Evolutionary conservation across 1,140 invertebrate genomes (phyloP), one percentile per base, ranked within the genome.

Genomic region (Magallana ariakensis): DNA sequence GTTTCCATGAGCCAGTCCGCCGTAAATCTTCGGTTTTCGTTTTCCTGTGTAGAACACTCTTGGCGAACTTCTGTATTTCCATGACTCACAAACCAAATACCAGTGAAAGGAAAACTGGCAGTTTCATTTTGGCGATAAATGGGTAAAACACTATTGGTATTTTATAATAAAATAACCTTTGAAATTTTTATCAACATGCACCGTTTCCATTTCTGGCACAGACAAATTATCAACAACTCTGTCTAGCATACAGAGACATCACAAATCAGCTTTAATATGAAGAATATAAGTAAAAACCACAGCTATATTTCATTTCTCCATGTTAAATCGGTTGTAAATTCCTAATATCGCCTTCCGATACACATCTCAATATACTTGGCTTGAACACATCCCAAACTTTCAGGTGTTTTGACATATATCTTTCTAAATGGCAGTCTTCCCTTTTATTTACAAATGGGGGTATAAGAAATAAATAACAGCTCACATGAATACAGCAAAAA

Each of bases 11-110:
- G 13, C 89, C 88, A 53, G 87, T 84, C 0, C 90, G 83, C 1
- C 89, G 84, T 81, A 91, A 84, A 88, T 91, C 90, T 81, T 91
- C 87, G 84, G 90, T 91, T 83, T 91, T 91, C 15, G 90, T 91
- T 62, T 86, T 86, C 15, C 84, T 80, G 58, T 87, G 75, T 13
- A 87, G 66, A 46, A 89, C 85, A 75, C 85, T 88, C 80, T 88
- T 88, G 4, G 87, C 87, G 15, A 88, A 88, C 57, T 88, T 88
- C 62, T 88, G 87, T 56, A 88, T 88, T 84, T 88, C 87, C 87
- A 88, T 88, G 85, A 57, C 60, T 84, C 60, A 66, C 53, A 60
- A 33, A 70, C 22, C 26, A 70, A 33, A 19, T 16, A 62, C 2
- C 22, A 70, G 11, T 26, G 22, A 10, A 70, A 33, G 22, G 33